Conservation (phyloP, 2,113 vertebrate genomes). For the Microtus ochrogaster region DNA sequence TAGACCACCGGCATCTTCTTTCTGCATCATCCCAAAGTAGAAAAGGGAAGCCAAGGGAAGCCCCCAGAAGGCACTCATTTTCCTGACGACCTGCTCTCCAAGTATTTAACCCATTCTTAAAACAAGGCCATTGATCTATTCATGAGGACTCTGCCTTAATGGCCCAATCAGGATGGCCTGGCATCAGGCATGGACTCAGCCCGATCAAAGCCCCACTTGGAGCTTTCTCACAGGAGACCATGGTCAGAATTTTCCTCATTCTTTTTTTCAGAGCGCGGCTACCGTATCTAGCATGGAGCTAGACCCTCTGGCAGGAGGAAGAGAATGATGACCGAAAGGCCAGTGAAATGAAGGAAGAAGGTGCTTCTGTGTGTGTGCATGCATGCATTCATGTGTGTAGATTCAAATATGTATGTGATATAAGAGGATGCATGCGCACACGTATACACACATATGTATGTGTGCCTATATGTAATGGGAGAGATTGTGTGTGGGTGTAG, state of each 20-base stretch:
- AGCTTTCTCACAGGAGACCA: background rate
- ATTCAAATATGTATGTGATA: background rate
- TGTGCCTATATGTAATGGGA: background rate
- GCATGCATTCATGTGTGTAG: too few relatives aligned
- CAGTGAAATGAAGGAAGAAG: background rate
- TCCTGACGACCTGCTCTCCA: background rate
- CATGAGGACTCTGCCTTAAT: background rate
- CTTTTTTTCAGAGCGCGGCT: background rate
- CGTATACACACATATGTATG: background rate
- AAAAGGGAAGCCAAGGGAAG: background rate
- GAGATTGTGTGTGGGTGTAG: too few relatives aligned
- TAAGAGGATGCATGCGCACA: background rate
- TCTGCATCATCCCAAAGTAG: background rate
- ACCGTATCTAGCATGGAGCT: background rate
- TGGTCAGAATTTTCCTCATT: background rate
- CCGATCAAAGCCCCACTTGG: background rate
- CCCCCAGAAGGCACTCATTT: too few relatives aligned
- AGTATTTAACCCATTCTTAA: background rate
- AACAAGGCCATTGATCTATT: background rate
- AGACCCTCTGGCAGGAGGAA: background rate
- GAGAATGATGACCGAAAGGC: background rate
- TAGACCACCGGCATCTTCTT: background rate
- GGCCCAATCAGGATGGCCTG: background rate
- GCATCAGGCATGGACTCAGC: accelerated
- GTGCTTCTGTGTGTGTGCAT: background rate